phyloP scores from a whole-genome alignment of 2,888 invertebrate genomes.

The Papilio elwesi region DNA sequence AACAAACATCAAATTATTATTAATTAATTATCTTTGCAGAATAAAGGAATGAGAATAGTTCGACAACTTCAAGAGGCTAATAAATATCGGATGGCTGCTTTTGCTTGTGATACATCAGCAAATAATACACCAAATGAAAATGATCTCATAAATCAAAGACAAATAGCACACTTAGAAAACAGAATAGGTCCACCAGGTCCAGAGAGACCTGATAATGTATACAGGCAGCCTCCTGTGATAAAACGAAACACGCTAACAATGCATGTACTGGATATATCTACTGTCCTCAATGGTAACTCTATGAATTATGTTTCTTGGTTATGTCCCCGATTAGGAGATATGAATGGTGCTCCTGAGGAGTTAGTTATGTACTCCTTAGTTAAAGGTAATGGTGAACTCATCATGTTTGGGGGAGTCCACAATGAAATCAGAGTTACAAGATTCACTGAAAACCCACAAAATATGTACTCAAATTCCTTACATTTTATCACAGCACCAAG shows the following conservation, averaged over 20 bases:
- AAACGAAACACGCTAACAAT: constrained; percentile 89
- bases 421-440: constrained; percentile 88
- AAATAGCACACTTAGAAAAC: constrained; percentile 75
- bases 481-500: constrained; percentile 90
- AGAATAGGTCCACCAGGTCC: constrained; percentile 66
- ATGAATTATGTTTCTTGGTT: constrained; percentile 88
- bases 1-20: neutral
- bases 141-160: constrained; percentile 79
- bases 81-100: constrained; percentile 81
- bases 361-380: constrained; percentile 95
- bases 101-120: constrained; percentile 73
- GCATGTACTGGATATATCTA: constrained; percentile 93
- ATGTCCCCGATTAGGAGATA: constrained; percentile 87
- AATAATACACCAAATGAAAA: constrained; percentile 70
- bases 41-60: constrained; percentile 78
- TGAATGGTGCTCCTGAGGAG: constrained; percentile 91
- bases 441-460: constrained; percentile 80
- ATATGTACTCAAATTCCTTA: constrained; percentile 89
- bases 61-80: constrained; percentile 79
- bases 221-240: constrained; percentile 77
- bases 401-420: constrained; percentile 98
- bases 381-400: constrained; percentile 94
- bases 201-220: constrained; percentile 54
- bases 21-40: constrained; percentile 62
- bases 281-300: constrained; percentile 86